phyloP scores from a whole-genome alignment of 2,888 invertebrate genomes.

The Acronicta aceris region DNA sequence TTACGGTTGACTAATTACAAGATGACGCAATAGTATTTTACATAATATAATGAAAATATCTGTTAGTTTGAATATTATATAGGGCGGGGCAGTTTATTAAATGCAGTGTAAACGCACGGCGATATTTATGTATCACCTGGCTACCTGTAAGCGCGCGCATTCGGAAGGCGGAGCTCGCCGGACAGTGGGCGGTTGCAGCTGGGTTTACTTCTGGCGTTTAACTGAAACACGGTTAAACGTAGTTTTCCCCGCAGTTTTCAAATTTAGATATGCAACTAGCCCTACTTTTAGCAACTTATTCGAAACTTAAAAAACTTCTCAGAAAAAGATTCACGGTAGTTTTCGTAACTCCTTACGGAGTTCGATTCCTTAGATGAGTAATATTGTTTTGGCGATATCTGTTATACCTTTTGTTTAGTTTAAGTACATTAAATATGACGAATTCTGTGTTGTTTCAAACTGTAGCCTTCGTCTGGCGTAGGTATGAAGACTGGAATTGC shows the following conservation, averaged over 20 bases:
- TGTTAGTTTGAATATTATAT: neutral
- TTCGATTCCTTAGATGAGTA: constrained; percentile 5
- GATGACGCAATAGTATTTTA: too few relatives aligned
- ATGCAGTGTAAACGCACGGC: constrained; percentile 10
- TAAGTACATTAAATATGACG: too few relatives aligned
- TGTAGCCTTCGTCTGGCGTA: too few relatives aligned
- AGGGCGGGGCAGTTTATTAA: constrained; percentile 29
- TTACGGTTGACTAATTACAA: too few relatives aligned
- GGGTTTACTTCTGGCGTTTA: constrained; percentile 8
- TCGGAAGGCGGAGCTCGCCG: constrained; percentile 31
- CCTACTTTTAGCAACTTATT: too few relatives aligned
- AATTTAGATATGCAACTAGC: neutral
- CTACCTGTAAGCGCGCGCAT: constrained; percentile 39
- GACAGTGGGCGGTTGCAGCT: constrained; percentile 14
- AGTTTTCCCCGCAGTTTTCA: neutral
- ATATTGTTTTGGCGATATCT: neutral
- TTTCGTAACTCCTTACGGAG: neutral
- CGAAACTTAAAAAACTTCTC: too few relatives aligned
- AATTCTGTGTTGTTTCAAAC: too few relatives aligned
- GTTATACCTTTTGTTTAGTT: too few relatives aligned
- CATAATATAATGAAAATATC: too few relatives aligned
- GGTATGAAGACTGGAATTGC: constrained; percentile 25
- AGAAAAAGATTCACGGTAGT: too few relatives aligned
- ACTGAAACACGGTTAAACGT: neutral
- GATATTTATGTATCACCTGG: constrained; percentile 6